A percentile compares a stretch with the other conserved stretches of the same genome.
These are phyloP conservation scores for Tinamus guttatus DNA, from an alignment of 2,113 vertebrate species.

Conservation along the genomic window DNA sequence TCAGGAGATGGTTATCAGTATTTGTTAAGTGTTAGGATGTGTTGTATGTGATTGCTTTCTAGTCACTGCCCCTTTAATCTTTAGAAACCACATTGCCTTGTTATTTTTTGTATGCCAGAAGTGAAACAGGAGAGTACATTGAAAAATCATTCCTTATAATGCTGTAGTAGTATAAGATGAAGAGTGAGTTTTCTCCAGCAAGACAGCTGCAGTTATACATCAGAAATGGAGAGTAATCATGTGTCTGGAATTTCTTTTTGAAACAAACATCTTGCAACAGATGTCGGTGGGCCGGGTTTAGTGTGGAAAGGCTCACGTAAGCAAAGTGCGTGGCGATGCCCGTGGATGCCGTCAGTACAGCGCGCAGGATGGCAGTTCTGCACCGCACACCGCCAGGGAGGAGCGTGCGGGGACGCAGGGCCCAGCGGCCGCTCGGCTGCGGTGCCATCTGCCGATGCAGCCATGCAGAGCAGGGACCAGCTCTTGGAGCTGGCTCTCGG, in stretches of 20 bases:
- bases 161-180: not conserved
- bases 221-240: not conserved
- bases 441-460: conserved; percentile 66
- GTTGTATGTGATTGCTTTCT: not conserved
- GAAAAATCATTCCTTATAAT: not conserved
- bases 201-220: not conserved
- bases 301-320: not conserved
- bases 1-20: not conserved
- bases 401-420: rapidly evolving
- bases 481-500: not conserved
- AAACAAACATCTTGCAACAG: not conserved
- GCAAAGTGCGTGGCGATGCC: not conserved
- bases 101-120: not conserved
- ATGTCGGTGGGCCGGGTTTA: not conserved
- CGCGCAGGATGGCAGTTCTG: not conserved
- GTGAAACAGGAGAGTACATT: not conserved
- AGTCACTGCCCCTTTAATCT: not conserved
- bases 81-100: not conserved
- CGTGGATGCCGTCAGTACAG: not conserved
- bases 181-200: not conserved
- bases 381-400: not conserved
- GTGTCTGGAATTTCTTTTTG: not conserved
- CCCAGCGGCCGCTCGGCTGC: not conserved
- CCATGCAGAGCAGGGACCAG: not conserved
- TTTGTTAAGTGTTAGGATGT: not conserved